A percentile compares a stretch with the other conserved stretches of the same genome.
Conservation (phyloP, 2,797 vertebrate genomes). For the Tachyglossus aculeatus region DNA sequence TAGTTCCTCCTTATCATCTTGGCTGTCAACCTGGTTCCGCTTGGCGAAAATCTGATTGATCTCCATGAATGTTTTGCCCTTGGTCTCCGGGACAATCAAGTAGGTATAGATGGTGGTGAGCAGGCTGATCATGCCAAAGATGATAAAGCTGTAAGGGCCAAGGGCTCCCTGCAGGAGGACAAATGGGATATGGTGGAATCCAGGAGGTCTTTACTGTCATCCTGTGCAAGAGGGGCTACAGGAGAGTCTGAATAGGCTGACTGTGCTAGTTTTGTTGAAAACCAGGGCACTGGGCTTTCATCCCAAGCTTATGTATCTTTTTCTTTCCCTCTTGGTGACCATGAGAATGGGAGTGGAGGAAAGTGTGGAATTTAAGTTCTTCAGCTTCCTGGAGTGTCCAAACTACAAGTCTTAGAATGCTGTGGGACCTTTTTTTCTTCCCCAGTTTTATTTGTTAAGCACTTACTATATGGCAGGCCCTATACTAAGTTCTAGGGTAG, state of each 20-base stretch:
- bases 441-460: too few species aligned
- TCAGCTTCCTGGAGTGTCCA: not conserved
- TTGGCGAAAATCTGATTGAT: constrained; percentile 83
- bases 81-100: constrained; percentile 87
- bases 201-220: too few species aligned
- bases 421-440: too few species aligned
- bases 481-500: too few species aligned
- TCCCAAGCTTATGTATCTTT: too few species aligned
- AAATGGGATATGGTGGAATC: not conserved
- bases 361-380: not conserved
- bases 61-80: constrained; percentile 91
- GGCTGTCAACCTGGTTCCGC: not conserved
- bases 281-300: too few species aligned
- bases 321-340: too few species aligned
- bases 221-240: too few species aligned
- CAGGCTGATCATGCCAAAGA: constrained; percentile 83
- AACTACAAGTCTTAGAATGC: not conserved
- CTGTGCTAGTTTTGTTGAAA: too few species aligned
- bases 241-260: too few species aligned
- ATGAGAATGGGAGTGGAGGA: too few species aligned
- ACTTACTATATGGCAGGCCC: too few species aligned
- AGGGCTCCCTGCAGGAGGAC: constrained; percentile 72
- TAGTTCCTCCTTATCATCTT: not conserved
- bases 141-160: constrained; percentile 87
- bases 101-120: constrained; percentile 80